Percentiles rank a stretch among this genome's conserved stretches.
These are phyloP conservation scores for Rhinopithecus roxellana DNA, from an alignment of 2,113 vertebrate species.

Conservation along the genomic window DNA sequence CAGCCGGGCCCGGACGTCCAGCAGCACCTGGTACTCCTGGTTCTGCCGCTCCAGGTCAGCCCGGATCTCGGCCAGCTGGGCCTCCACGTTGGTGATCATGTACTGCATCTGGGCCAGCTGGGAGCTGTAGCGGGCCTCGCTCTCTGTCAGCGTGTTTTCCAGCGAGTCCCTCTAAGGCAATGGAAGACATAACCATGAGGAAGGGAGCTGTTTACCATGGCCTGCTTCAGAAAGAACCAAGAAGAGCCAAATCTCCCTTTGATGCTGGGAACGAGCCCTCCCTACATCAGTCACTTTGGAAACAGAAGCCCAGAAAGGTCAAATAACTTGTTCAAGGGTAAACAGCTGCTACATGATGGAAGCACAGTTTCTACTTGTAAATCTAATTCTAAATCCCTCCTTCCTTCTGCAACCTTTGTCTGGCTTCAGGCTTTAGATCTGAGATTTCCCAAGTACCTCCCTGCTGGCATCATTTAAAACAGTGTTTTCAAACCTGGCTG, in stretches of 20 bases:
- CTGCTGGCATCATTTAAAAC: neutral
- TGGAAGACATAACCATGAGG: neutral
- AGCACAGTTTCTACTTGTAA: neutral
- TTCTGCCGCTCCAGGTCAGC: constrained; percentile 82
- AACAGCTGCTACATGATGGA: neutral
- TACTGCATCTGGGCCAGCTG: constrained; percentile 85
- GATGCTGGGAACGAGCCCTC: neutral
- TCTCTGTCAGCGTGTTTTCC: constrained; percentile 87
- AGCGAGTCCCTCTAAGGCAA: constrained; percentile 87
- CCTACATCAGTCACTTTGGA: neutral
- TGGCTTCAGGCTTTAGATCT: neutral
- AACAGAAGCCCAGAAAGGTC: neutral
- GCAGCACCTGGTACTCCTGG: constrained; percentile 86
- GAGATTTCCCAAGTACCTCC: neutral
- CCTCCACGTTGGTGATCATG: constrained; percentile 82
- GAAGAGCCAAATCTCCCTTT: neutral
- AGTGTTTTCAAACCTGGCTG: neutral
- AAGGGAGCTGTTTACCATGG: neutral
- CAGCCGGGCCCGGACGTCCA: constrained; percentile 66
- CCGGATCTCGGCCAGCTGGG: constrained; percentile 80
- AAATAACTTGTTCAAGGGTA: neutral
- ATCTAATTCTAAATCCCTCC: neutral
- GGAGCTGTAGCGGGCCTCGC: constrained; percentile 82
- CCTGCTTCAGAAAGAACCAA: neutral
- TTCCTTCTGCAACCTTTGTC: neutral